A percentile compares a stretch with the other conserved stretches of the same genome.
Conservation (phyloP, 1,140 invertebrate genomes). For the Nylanderia fulva region DNA sequence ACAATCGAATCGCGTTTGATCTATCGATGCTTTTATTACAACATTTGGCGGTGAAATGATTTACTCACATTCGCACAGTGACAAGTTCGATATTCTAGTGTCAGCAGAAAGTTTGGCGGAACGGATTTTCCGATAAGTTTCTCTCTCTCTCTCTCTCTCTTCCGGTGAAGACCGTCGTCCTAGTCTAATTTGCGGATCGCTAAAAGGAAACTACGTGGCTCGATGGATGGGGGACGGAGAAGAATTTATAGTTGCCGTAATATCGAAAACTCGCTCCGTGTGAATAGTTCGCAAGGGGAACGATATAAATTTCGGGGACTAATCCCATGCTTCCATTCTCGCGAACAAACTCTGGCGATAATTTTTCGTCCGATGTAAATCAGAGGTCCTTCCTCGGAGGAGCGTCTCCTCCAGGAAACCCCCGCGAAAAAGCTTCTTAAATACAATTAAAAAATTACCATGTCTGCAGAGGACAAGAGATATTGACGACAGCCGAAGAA, state of each 20-base stretch:
- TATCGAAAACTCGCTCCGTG: constrained; percentile 73
- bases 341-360: constrained; percentile 62
- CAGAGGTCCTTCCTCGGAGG: constrained; percentile 27
- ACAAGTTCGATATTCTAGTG: constrained; percentile 58
- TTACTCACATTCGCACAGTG: constrained; percentile 38
- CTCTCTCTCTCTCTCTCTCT: no score
- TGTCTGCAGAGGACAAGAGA: neutral
- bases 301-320: constrained; percentile 69
- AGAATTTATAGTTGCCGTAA: constrained; percentile 76
- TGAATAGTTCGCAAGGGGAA: constrained; percentile 67
- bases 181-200: constrained; percentile 73
- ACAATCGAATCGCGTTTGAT: neutral
- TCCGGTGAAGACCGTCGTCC: constrained; percentile 38
- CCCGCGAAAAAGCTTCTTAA: constrained; percentile 27
- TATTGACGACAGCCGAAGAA: neutral
- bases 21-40: neutral
- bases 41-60: constrained; percentile 30
- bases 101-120: constrained; percentile 63
- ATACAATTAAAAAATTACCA: constrained; percentile 44
- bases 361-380: constrained; percentile 72
- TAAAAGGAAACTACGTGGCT: constrained; percentile 71
- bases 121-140: constrained; percentile 70
- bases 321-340: constrained; percentile 28
- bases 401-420: neutral
- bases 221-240: constrained; percentile 53